Evolutionary conservation across 2,888 invertebrate genomes (phyloP), one percentile per base, ranked within the genome.

Genomic region (Pristionchus maxplancki): DNA sequence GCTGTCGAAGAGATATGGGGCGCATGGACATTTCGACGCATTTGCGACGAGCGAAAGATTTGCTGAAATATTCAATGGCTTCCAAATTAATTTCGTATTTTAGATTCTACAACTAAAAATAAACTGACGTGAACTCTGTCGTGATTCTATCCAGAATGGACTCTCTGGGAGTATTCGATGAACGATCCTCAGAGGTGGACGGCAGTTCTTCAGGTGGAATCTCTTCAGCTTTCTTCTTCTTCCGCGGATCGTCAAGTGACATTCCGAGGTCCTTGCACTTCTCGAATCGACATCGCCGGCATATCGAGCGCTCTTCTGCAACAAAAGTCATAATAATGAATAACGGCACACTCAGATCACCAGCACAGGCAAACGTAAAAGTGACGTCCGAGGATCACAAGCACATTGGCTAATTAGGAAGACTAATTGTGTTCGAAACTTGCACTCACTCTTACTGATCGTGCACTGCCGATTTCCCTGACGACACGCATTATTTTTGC

Each of bases 271-370:
- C 37, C 44, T 4, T 24, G 44, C 82, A 83, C 53, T 53, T 50
- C 50, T 83, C 82, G 34, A 17, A 83, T 31, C 82, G 82, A 83
- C 82, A 83, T 8, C 82, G 82, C 31, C 82, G 82, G 34, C 82
- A 83, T 3, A 83, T 31, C 34, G 53, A 83, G 4, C 82, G 82
- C 20, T 83, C 82, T 24, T 37, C 50, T 81, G 44, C 2, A 48
- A 28, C 15, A 34, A 67, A 6, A 9, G 11, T 67, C 3, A n/a
- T n/a, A n/a, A n/a, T n/a, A n/a, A n/a, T n/a, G 17, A 24, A 6
- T 58, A 44, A 44, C 44, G 44, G 44, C 8, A 44, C 8, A 44
- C n/a, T n/a, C n/a, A n/a, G n/a, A n/a, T n/a, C n/a, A n/a, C n/a
- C n/a, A n/a, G n/a, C n/a, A n/a, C n/a, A n/a, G n/a, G n/a, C n/a